Evolutionary conservation across 2,797 vertebrate species (phyloP).

Genomic region (Neosilurus hyrtlii): DNA sequence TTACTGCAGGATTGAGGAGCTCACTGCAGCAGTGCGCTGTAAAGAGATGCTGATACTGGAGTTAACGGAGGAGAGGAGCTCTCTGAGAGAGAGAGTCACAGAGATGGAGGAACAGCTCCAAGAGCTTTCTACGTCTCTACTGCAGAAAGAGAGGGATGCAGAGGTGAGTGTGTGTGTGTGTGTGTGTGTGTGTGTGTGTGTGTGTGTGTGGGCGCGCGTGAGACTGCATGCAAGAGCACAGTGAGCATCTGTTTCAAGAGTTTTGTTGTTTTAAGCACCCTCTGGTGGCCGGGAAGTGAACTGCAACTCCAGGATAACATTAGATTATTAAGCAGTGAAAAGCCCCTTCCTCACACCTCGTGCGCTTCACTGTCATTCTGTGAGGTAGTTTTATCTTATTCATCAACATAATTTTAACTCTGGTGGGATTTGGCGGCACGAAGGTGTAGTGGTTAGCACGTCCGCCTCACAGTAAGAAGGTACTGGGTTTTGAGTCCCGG

Average conservation of each 20-base stretch:
- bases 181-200: constrained; percentile 1
- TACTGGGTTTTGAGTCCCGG: too few species aligned
- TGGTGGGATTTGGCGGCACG: too few species aligned
- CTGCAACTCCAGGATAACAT: neutral
- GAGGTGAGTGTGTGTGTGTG: constrained; percentile 63
- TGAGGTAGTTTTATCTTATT: too few species aligned
- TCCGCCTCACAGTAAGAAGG: too few species aligned
- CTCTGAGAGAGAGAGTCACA: constrained; percentile 64
- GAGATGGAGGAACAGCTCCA: constrained; percentile 68
- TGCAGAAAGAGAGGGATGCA: constrained; percentile 78
- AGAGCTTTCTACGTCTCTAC: constrained; percentile 70
- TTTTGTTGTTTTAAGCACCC: neutral
- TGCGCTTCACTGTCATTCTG: too few species aligned
- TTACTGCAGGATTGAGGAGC: constrained; percentile 73
- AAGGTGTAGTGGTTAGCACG: too few species aligned
- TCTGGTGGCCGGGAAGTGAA: neutral
- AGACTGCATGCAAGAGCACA: neutral
- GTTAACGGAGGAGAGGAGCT: constrained; percentile 75
- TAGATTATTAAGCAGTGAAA: neutral
- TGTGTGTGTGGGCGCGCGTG: neutral
- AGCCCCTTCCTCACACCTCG: neutral
- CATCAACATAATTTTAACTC: too few species aligned
- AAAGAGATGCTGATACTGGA: constrained; percentile 75
- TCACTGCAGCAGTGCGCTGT: constrained; percentile 74
- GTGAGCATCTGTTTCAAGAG: neutral